Percentiles rank a stretch among this genome's conserved stretches.
phyloP scores from a whole-genome alignment of 2,797 vertebrate genomes.

The Enteromius argenteus region DNA sequence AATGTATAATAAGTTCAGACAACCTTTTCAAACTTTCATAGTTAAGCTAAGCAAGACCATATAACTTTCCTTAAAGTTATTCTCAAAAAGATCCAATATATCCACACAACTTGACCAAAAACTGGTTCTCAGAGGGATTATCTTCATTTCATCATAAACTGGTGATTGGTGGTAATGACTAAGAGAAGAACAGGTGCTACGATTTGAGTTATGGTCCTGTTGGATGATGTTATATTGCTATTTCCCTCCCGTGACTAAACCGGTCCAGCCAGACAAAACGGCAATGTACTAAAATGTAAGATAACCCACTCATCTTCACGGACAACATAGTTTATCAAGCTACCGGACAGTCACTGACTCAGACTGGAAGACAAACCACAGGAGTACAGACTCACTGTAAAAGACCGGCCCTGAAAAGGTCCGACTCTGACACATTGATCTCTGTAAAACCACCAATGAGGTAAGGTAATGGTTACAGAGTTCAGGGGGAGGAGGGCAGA shows the following conservation, averaged over 20 bases:
- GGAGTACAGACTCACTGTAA: background rate
- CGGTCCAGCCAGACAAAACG: slow-evolving; percentile 27
- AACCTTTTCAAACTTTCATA: background rate
- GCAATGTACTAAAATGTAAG: slow-evolving; percentile 16
- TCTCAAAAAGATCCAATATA: background rate
- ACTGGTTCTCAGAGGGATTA: background rate
- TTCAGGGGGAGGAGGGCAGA: background rate
- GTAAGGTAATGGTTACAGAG: slow-evolving; percentile 6
- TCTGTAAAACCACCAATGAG: background rate
- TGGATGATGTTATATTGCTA: slow-evolving; percentile 48
- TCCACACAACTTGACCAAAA: background rate
- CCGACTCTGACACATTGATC: background rate
- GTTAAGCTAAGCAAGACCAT: background rate
- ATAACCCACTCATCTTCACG: slow-evolving; percentile 24
- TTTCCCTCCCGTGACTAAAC: slow-evolving; percentile 53
- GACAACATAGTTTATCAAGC: slow-evolving; percentile 11
- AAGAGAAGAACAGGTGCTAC: slow-evolving; percentile 54
- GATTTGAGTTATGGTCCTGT: slow-evolving; percentile 30
- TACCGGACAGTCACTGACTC: slow-evolving; percentile 8
- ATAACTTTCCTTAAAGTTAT: background rate
- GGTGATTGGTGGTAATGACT: slow-evolving; percentile 34
- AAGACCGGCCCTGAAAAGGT: background rate
- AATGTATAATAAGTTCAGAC: background rate
- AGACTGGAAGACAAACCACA: background rate
- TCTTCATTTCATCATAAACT: slow-evolving; percentile 17